phyloP scores from a whole-genome alignment of 2,113 vertebrate genomes.

The Pyrgilauda ruficollis region DNA sequence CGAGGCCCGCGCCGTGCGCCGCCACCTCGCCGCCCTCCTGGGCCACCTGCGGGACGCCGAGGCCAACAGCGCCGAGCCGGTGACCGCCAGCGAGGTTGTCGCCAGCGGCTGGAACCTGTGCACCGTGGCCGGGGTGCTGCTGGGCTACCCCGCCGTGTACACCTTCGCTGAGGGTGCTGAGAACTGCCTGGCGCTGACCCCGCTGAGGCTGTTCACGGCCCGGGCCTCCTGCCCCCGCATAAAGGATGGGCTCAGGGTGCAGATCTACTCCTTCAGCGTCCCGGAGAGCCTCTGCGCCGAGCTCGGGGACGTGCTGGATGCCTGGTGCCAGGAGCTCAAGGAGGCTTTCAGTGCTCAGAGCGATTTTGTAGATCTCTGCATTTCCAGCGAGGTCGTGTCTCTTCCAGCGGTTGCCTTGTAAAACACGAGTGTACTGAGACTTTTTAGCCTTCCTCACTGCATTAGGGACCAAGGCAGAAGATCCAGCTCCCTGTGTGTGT shows the following conservation, averaged over 20 bases:
- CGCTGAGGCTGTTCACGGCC: slow-evolving; percentile 79
- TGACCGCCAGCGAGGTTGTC: slow-evolving; percentile 53
- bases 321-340: slow-evolving; percentile 76
- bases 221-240: slow-evolving; percentile 70
- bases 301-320: slow-evolving; percentile 57
- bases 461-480: neutral
- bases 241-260: slow-evolving; percentile 40
- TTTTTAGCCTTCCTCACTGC: neutral
- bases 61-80: neutral
- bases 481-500: fast-evolving
- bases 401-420: slow-evolving; percentile 84
- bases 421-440: neutral
- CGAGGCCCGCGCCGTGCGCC: neutral
- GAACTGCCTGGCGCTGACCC: slow-evolving; percentile 86
- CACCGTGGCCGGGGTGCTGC: slow-evolving; percentile 83
- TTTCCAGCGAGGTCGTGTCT: slow-evolving; percentile 77
- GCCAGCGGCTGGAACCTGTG: slow-evolving; percentile 84
- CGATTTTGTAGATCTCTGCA: slow-evolving; percentile 77
- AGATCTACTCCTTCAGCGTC: slow-evolving; percentile 89
- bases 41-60: slow-evolving; percentile 50
- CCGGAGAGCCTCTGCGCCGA: slow-evolving; percentile 77
- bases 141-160: slow-evolving; percentile 87
- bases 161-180: slow-evolving; percentile 77
- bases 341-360: slow-evolving; percentile 76
- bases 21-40: slow-evolving; percentile 62